Percentiles rank a stretch among this genome's conserved stretches.
These are phyloP conservation scores for Tetramorium alpestre DNA, from an alignment of 1,140 invertebrate species.

Conservation along the genomic window DNA sequence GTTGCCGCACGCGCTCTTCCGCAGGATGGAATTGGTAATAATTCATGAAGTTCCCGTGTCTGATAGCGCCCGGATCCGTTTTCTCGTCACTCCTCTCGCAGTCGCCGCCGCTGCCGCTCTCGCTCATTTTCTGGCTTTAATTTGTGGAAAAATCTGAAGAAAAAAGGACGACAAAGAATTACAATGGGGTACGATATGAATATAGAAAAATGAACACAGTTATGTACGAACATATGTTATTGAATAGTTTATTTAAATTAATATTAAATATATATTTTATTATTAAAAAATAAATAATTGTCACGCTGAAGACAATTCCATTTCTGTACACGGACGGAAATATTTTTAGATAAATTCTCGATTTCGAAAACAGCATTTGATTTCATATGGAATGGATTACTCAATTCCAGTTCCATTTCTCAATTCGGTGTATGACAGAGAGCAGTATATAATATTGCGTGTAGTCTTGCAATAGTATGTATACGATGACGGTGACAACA, in stretches of 20 bases:
- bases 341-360: background rate
- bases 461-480: conserved; percentile 21
- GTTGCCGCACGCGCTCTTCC: conserved; percentile 88
- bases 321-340: background rate
- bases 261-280: background rate
- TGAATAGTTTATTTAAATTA: background rate
- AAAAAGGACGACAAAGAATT: background rate
- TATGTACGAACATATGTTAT: background rate
- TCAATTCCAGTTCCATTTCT: conserved; percentile 4
- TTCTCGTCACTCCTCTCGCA: conserved; percentile 61
- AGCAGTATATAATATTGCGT: conserved; percentile 7
- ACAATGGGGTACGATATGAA: too few relatives aligned
- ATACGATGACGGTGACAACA: background rate
- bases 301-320: background rate
- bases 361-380: conserved; percentile 12
- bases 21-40: conserved; percentile 93
- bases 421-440: background rate
- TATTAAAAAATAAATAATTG: background rate
- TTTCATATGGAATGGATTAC: background rate
- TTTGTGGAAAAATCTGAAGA: conserved; percentile 44
- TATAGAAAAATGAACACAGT: background rate
- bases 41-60: conserved; percentile 94
- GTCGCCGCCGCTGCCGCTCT: background rate
- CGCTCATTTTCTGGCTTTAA: conserved; percentile 32
- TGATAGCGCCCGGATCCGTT: conserved; percentile 90